Base-by-base conservation (phyloP, 1,140 invertebrate species). In the Lethocerus indicus region DNA sequence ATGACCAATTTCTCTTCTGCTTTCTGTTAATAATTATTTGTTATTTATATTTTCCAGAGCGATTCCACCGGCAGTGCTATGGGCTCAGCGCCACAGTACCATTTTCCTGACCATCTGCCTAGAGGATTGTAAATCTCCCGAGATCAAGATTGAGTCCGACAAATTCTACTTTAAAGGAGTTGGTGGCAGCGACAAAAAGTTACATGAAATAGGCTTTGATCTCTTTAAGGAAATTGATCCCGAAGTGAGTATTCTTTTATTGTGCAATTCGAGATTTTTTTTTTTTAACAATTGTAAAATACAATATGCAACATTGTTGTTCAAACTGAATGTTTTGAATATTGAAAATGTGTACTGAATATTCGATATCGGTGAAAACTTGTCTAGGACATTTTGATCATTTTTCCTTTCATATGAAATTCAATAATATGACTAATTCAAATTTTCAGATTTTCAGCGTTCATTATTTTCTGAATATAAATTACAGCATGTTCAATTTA, bases 61-160 rank as follows among this genome's bases (percentile, higher is more conserved):
- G 57, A 66, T 72, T 58, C 82, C 83, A 53, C 88, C 90, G 29
- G 78, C 84, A 40, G 80, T 93, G 35, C 77, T 82, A 60, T 96
- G 91, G 92, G 92, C 91, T 18, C 90, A 96, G 67, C 76, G 84
- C 60, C 78, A 72, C 59, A 73, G 77, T 57, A 66, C 79, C 56
- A 66, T 96, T 35, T 92, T 78, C 65, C 65, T 95, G 44, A 94
- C 87, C 40, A 79, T 95, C 59, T 84, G 83, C 63, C 67, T 95
- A 55, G 88, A 92, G 74, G 83, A 87, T 60, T 88, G 83, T 64
- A 83, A 83, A 68, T 75, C 88, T 63, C 87, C 88, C 52, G 74
- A 76, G 56, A 73, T 89, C 53, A 81, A 83, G 67, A 72, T 94
- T 54, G 84, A 87, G 60, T 74, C 79, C 56, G 76, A 84, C 55